Evolutionary conservation across 2,113 vertebrate species (phyloP).

Genomic region (Chaenogobius annularis): DNA sequence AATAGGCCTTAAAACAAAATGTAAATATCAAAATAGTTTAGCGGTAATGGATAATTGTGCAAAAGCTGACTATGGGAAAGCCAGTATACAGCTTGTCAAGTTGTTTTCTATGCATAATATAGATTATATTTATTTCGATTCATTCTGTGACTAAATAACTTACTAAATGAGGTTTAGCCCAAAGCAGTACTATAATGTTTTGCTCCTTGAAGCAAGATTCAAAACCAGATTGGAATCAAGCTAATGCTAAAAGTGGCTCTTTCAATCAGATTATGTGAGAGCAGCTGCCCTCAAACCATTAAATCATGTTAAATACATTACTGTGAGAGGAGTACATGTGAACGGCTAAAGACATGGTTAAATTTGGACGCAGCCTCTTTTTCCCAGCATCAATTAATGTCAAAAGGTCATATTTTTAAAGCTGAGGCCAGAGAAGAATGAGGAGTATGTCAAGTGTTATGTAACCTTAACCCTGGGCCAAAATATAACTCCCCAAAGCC

Average conservation of each 20-base stretch:
- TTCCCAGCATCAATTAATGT: slow-evolving; percentile 11
- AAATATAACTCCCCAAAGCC: slow-evolving; percentile 60
- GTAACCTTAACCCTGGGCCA: slow-evolving; percentile 51
- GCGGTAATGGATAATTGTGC: too few relatives aligned
- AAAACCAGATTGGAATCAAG: neutral
- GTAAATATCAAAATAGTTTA: too few relatives aligned
- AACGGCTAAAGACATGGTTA: slow-evolving; percentile 9
- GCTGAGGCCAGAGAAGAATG: slow-evolving; percentile 18
- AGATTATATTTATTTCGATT: too few relatives aligned
- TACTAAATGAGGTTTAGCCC: too few relatives aligned
- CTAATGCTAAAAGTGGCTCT: neutral
- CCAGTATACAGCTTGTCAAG: too few relatives aligned
- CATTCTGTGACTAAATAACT: too few relatives aligned
- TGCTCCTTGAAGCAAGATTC: neutral
- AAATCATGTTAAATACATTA: neutral
- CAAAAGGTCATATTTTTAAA: slow-evolving; percentile 19
- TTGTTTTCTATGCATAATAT: too few relatives aligned
- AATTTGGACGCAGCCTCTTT: slow-evolving; percentile 11
- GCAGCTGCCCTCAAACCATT: neutral
- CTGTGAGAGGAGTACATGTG: neutral
- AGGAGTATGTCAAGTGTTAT: slow-evolving; percentile 55
- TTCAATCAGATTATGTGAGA: neutral
- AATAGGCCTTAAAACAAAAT: neutral
- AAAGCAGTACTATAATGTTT: neutral
- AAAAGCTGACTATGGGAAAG: too few relatives aligned